Conservation (phyloP, 2,797 vertebrate species). For the Cossypha heuglini region DNA sequence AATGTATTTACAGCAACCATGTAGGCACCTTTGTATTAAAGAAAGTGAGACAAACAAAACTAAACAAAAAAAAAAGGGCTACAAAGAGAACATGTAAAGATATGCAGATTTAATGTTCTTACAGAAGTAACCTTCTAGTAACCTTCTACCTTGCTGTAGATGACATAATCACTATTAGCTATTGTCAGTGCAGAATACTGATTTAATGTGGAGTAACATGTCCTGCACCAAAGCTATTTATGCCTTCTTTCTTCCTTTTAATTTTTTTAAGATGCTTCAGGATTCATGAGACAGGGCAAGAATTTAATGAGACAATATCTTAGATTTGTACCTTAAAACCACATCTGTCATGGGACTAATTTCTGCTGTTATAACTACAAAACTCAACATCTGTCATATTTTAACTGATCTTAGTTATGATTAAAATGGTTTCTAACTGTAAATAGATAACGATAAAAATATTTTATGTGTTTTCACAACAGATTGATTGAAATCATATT, state of each 20-base stretch:
- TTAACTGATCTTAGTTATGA: neutral
- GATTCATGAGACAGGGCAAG: neutral
- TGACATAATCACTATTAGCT: neutral
- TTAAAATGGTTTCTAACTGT: neutral
- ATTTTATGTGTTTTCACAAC: neutral
- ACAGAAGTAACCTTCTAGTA: neutral
- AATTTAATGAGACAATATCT: neutral
- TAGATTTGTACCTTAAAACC: neutral
- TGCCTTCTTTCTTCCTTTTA: neutral
- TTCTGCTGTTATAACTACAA: neutral
- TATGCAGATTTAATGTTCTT: neutral
- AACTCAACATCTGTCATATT: neutral
- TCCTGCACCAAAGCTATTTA: neutral
- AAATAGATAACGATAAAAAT: neutral
- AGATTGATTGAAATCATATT: neutral
- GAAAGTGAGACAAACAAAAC: neutral
- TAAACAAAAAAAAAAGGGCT: too few species aligned
- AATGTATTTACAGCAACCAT: neutral
- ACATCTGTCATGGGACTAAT: neutral
- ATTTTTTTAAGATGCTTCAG: neutral
- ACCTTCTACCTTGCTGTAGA: neutral
- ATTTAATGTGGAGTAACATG: neutral
- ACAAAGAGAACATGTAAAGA: neutral
- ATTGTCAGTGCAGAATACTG: neutral
- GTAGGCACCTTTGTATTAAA: neutral